Evolutionary conservation across 2,888 invertebrate genomes (phyloP).

Genomic region (Caenorhabditis panamensis): DNA sequence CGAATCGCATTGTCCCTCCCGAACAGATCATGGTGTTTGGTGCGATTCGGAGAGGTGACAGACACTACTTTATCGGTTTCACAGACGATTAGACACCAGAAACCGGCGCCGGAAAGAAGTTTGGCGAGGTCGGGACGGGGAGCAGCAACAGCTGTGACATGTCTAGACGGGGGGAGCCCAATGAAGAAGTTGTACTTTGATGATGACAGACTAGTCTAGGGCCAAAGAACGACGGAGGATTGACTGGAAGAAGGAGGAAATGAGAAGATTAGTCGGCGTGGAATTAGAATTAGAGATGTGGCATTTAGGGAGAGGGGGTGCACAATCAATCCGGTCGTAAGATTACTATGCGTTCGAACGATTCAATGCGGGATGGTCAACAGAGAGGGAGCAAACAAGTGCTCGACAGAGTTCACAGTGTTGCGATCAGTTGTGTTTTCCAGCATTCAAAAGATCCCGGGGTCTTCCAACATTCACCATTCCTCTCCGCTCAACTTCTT

Average conservation of each 20-base stretch:
- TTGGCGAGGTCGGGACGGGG: conserved; percentile 15
- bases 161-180: conserved; percentile 36
- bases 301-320: not conserved
- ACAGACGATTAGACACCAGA: conserved; percentile 18
- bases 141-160: conserved; percentile 26
- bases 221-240: conserved; percentile 6
- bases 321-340: not conserved
- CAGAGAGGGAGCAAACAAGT: conserved; percentile 23
- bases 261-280: conserved; percentile 12
- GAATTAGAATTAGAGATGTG: not conserved
- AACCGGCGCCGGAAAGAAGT: conserved; percentile 21
- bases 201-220: conserved; percentile 18
- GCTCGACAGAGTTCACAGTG: no score
- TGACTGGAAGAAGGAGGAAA: no score
- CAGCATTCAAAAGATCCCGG: no score
- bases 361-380: conserved; percentile 13
- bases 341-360: conserved; percentile 20
- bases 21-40: conserved; percentile 16
- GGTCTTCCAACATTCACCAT: no score
- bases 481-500: no score
- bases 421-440: no score
- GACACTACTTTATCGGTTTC: not conserved
- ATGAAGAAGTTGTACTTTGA: conserved; percentile 47
- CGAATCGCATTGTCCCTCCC: conserved; percentile 4
- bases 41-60: conserved; percentile 15